phyloP scores from a whole-genome alignment of 2,888 invertebrate species.

The Hetaerina titia region DNA sequence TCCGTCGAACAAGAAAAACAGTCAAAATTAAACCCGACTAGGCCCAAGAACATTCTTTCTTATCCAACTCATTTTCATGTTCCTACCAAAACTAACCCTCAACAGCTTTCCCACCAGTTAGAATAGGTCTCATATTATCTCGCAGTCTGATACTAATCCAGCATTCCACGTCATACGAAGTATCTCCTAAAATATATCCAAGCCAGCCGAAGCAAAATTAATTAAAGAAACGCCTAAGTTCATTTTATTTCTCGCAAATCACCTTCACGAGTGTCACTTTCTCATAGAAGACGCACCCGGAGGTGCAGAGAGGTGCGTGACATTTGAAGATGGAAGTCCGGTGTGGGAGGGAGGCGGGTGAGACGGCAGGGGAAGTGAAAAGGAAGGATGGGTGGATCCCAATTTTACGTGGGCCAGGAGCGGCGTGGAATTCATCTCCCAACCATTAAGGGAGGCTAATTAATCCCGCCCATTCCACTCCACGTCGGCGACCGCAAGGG shows the following conservation, averaged over 20 bases:
- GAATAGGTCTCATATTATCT: too few relatives aligned
- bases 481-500: neutral
- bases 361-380: neutral
- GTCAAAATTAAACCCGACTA: too few relatives aligned
- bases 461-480: neutral
- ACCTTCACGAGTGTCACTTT: neutral
- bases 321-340: conserved; percentile 3
- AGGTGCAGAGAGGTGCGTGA: neutral
- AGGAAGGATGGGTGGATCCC: neutral
- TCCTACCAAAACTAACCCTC: too few relatives aligned
- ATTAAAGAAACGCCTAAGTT: neutral
- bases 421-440: neutral
- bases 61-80: too few relatives aligned
- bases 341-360: neutral
- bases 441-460: conserved; percentile 32
- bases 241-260: neutral
- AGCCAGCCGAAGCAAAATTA: neutral
- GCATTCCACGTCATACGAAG: too few relatives aligned
- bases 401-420: neutral
- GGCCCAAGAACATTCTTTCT: too few relatives aligned
- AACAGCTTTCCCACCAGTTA: too few relatives aligned
- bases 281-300: neutral
- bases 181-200: neutral
- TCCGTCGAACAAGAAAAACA: too few relatives aligned
- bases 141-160: too few relatives aligned